Conservation (phyloP, 2,797 vertebrate genomes). For the Melanogrammus aeglefinus region DNA sequence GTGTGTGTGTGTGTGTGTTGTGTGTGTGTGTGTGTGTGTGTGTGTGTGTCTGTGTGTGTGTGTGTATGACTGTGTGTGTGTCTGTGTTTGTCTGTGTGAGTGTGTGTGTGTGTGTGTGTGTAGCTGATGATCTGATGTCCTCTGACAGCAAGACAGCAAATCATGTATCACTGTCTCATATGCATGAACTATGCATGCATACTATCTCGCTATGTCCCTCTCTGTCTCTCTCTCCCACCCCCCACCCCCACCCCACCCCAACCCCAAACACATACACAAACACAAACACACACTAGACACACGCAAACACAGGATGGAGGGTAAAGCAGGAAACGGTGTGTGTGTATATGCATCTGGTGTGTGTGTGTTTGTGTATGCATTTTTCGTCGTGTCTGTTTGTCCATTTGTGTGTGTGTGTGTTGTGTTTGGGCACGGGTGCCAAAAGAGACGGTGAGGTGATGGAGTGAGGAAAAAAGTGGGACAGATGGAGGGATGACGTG, state of each 20-base stretch:
- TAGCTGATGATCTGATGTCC: conserved; percentile 69
- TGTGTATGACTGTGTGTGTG: not conserved
- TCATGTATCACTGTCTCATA: conserved; percentile 71
- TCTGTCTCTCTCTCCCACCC: not conserved
- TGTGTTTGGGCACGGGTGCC: conserved; percentile 1
- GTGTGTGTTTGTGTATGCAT: too few species aligned
- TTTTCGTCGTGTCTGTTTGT: too few species aligned
- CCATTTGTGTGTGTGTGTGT: too few species aligned
- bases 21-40: conserved; percentile 15
- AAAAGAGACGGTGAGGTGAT: conserved; percentile 48
- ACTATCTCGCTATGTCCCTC: not conserved
- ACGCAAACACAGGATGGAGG: not conserved
- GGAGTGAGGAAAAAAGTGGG: conserved; percentile 7
- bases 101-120: conserved; percentile 5
- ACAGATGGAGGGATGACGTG: conserved; percentile 47
- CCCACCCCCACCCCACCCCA: too few species aligned
- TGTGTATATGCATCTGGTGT: too few species aligned
- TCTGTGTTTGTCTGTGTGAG: conserved; percentile 27
- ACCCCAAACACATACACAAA: not conserved
- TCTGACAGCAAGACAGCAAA: conserved; percentile 67
- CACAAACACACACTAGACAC: too few species aligned
- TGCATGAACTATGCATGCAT: conserved; percentile 38
- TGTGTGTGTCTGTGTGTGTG: conserved; percentile 16
- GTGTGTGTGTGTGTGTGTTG: conserved; percentile 5
- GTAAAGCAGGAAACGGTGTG: conserved; percentile 6